Percentiles rank a stretch among this genome's conserved stretches.
phyloP scores from a whole-genome alignment of 2,888 invertebrate genomes.

The Meteorus colon region DNA sequence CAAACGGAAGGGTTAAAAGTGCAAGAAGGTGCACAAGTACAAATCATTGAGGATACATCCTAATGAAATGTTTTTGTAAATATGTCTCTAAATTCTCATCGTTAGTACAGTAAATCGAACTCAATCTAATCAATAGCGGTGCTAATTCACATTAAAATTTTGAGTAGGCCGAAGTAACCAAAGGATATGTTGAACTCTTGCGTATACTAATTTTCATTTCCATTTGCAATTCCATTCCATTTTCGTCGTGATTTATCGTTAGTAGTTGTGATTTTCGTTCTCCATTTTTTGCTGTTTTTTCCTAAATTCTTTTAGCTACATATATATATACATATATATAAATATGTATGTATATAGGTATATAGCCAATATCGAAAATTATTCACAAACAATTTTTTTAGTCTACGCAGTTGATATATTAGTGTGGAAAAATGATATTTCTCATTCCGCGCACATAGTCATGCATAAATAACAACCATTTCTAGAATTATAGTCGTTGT shows the following conservation, averaged over 20 bases:
- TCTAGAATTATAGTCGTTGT: constrained; percentile 25
- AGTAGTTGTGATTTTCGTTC: neutral
- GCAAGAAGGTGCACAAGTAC: constrained; percentile 33
- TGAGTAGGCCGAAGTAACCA: neutral
- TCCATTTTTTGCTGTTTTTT: neutral
- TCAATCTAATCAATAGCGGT: neutral
- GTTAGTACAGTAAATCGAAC: neutral
- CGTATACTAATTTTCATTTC: neutral
- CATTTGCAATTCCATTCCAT: neutral
- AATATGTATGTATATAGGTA: neutral
- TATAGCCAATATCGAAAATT: neutral
- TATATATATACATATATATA: too few species aligned
- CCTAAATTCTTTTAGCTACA: neutral
- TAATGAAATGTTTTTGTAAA: neutral
- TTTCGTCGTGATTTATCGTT: neutral
- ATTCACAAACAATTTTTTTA: neutral
- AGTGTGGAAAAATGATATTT: constrained; percentile 4
- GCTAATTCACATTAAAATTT: constrained; percentile 6
- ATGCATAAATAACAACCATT: neutral
- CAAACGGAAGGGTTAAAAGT: neutral
- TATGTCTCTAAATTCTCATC: neutral
- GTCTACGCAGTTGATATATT: constrained; percentile 1
- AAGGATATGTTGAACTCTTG: neutral
- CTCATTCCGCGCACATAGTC: neutral
- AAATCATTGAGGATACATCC: constrained; percentile 18